Conservation (phyloP, 2,797 vertebrate species). For the Rhinella marina region DNA sequence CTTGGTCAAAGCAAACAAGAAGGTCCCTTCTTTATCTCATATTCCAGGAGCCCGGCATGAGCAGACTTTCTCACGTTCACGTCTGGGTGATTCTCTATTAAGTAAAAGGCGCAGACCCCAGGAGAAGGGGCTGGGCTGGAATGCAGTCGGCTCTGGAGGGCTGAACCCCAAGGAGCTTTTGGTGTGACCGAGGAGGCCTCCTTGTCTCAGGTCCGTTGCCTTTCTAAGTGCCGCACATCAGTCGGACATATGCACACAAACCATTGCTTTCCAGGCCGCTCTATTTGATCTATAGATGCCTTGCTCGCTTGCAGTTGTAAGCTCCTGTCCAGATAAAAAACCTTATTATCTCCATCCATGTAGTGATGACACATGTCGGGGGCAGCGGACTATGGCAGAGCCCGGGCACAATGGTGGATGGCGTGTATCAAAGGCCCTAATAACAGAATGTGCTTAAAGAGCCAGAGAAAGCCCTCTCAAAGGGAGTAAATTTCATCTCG, state of each 20-base stretch:
- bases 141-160: constrained; percentile 69
- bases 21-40: constrained; percentile 55
- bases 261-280: constrained; percentile 71
- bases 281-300: constrained; percentile 62
- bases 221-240: constrained; percentile 64
- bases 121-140: constrained; percentile 72
- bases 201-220: constrained; percentile 62
- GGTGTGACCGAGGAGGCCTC: constrained; percentile 65
- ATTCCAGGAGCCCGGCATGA: constrained; percentile 69
- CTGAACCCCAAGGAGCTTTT: constrained; percentile 65
- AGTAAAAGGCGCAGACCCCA: constrained; percentile 66
- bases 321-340: constrained; percentile 68
- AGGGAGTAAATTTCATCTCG: background rate
- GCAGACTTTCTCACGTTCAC: constrained; percentile 80
- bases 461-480: constrained; percentile 42
- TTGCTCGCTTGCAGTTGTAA: constrained; percentile 63
- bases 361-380: constrained; percentile 44
- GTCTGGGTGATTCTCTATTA: constrained; percentile 77
- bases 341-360: constrained; percentile 61
- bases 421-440: constrained; percentile 48
- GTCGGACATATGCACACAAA: constrained; percentile 65
- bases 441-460: constrained; percentile 35
- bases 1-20: constrained; percentile 63
- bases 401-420: constrained; percentile 57
- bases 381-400: constrained; percentile 62